Evolutionary conservation across 2,113 vertebrate genomes (phyloP).

Genomic region (Edolisoma coerulescens): DNA sequence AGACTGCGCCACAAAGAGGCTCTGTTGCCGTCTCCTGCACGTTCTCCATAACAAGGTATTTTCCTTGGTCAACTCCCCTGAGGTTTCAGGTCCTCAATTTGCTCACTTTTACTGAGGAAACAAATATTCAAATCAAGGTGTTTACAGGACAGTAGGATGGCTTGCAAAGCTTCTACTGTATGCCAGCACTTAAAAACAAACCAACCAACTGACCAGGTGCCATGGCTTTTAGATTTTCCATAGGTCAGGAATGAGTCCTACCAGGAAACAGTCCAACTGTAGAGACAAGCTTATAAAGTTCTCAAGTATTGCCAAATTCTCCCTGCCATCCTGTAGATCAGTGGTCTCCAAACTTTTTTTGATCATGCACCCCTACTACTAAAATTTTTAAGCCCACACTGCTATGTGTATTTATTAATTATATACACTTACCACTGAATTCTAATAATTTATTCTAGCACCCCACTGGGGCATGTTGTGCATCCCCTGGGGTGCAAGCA

Average conservation of each 20-base stretch:
- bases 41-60: background rate
- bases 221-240: background rate
- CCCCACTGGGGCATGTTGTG: background rate
- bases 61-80: background rate
- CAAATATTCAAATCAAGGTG: background rate
- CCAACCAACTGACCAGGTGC: background rate
- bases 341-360: background rate
- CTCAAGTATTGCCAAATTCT: background rate
- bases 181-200: background rate
- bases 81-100: background rate
- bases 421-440: background rate
- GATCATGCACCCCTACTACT: background rate
- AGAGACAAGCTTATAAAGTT: background rate
- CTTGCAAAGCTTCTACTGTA: background rate
- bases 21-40: accelerated
- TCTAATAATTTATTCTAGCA: background rate
- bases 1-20: background rate
- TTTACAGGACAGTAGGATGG: background rate
- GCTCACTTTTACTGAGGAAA: background rate
- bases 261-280: background rate
- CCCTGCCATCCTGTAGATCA: background rate
- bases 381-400: background rate
- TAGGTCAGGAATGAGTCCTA: background rate
- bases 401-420: background rate
- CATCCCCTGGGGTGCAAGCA: background rate